These are phyloP conservation scores for Seladonia tumulorum DNA, from an alignment of 2,888 invertebrate genomes.

Conservation along the genomic window DNA sequence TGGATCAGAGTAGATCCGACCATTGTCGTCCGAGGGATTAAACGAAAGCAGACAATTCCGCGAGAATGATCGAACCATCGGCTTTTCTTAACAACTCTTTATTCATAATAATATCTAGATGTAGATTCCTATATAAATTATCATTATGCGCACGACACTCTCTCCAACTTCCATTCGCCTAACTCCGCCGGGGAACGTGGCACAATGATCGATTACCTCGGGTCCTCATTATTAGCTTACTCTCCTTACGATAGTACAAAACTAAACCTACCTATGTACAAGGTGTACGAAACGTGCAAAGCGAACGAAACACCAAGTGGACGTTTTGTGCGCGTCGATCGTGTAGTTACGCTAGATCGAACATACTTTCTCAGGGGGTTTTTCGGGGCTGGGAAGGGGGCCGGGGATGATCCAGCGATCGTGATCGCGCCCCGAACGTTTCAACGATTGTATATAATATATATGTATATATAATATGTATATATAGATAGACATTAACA, in stretches of 20 bases:
- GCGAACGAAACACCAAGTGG: conserved; percentile 59
- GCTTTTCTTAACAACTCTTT: conserved; percentile 49
- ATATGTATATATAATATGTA: not conserved
- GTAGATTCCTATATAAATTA: conserved; percentile 64
- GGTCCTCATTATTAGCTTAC: conserved; percentile 21
- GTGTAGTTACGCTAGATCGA: conserved; percentile 21
- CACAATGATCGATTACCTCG: conserved; percentile 38
- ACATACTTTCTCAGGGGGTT: not conserved
- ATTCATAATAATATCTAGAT: conserved; percentile 52
- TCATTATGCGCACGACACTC: conserved; percentile 49
- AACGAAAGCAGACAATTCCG: not conserved
- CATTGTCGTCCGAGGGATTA: not conserved
- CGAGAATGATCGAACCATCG: conserved; percentile 35
- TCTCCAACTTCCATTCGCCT: conserved; percentile 18
- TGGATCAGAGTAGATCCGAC: not conserved
- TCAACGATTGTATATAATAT: not conserved
- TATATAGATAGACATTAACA: conserved; percentile 13
- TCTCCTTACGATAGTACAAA: conserved; percentile 77
- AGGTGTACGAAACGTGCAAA: conserved; percentile 72
- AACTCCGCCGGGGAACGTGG: conserved; percentile 16
- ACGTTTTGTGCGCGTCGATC: conserved; percentile 39
- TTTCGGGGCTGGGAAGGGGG: not conserved
- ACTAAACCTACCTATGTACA: conserved; percentile 83
- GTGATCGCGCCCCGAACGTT: not conserved
- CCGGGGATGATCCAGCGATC: not conserved